Conservation (phyloP, 1,140 invertebrate species). For the Orchestia grillus region DNA sequence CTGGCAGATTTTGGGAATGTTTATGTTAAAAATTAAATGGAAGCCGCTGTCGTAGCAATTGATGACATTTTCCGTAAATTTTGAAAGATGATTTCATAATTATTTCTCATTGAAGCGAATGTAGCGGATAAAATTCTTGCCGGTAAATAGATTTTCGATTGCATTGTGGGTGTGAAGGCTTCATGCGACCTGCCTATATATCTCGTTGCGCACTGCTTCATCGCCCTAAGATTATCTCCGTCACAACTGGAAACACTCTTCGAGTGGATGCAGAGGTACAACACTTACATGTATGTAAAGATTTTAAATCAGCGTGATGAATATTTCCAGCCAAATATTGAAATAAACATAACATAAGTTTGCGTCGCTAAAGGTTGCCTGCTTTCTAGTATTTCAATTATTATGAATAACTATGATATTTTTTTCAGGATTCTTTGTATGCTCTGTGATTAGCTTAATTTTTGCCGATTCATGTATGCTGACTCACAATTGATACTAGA, state of each 20-base stretch:
- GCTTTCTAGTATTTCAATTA: background rate
- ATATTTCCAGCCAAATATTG: background rate
- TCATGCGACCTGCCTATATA: too few species aligned
- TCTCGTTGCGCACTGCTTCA: too few species aligned
- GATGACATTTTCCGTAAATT: background rate
- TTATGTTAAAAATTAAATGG: background rate
- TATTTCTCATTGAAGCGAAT: background rate
- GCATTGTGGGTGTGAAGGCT: background rate
- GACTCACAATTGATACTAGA: background rate
- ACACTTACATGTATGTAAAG: background rate
- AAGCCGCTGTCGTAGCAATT: background rate
- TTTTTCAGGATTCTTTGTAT: background rate
- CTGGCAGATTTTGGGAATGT: background rate
- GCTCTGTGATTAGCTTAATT: background rate
- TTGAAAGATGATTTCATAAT: background rate
- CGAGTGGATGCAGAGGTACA: background rate
- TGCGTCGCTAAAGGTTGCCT: background rate
- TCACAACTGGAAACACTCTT: background rate
- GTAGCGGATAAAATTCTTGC: background rate
- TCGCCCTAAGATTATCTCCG: too few species aligned
- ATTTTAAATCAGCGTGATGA: background rate
- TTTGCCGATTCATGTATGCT: background rate
- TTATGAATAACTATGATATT: background rate
- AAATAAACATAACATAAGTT: background rate
- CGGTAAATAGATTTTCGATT: background rate